Evolutionary conservation across 2,888 invertebrate genomes (phyloP), one percentile per base, ranked within the genome.

Genomic region (Xestia sexstrigata): DNA sequence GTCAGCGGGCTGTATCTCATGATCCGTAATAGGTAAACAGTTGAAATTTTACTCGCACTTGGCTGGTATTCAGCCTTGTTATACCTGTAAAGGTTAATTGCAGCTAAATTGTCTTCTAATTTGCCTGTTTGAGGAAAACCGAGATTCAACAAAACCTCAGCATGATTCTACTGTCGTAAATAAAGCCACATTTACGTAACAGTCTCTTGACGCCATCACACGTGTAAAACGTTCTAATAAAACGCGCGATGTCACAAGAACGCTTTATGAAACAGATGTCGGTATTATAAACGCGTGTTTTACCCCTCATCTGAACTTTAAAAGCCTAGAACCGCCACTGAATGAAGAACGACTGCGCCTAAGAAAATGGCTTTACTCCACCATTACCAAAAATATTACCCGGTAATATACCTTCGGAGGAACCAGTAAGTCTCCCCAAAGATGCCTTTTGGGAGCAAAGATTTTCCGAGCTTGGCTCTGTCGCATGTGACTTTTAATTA

Each of bases 401-500:
- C 65, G 17, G 68, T 52, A 62, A 79, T 79, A 68, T 77, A 70
- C 79, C 79, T 77, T 76, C 58, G 74, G 52, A 55, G 74, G 79
- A 81, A 83, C 77, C 79, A 47, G 79, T 76, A 87, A 87, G 73
- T 83, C 82, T 81, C 63, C 35, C 69, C 68, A 85, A 87, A 81
- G 75, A 81, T 75, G 83, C 73, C 86, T 73, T 83, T 79, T 73
- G 88, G 87, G 91, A 88, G 81, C 81, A 74, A 90, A 91, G 90
- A 91, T 89, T 88, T 89, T 89, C 89, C 69, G 79, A 90, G 89
- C 88, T 82, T 87, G 89, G 88, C 83, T 88, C 90, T 86, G 87
- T 88, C 90, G 89, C 90, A 94, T 93, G 93, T 94, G 94, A 94
- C 94, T 94, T 93, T 93, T 95, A 95, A 96, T 96, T 95, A 95